Percentiles rank a stretch among this genome's conserved stretches.
Conservation (phyloP, 2,113 vertebrate species). For the Tachuris rubrigastra region DNA sequence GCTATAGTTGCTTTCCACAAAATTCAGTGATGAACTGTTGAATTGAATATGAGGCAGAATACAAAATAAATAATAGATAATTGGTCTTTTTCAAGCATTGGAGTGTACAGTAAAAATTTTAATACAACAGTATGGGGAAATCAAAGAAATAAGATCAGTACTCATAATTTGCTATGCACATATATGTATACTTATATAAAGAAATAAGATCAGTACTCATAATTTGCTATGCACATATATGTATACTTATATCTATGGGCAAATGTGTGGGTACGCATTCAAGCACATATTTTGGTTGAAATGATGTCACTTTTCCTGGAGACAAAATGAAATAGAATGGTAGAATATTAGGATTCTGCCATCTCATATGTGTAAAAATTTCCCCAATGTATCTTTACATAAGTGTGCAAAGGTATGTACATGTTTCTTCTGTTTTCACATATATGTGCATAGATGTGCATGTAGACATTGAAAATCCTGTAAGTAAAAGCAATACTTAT, state of each 20-base stretch:
- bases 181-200: background rate
- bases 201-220: background rate
- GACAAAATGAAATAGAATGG: background rate
- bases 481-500: background rate
- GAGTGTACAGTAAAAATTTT: background rate
- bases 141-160: background rate
- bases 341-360: background rate
- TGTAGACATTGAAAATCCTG: background rate
- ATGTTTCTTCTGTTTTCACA: background rate
- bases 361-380: background rate
- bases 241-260: background rate
- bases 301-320: background rate
- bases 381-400: background rate
- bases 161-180: background rate
- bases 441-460: rapidly evolving
- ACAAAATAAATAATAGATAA: background rate
- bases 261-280: background rate
- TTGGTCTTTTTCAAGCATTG: background rate
- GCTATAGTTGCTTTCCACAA: background rate
- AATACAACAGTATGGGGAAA: background rate
- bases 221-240: background rate
- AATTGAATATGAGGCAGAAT: background rate
- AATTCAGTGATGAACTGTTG: background rate
- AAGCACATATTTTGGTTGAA: background rate
- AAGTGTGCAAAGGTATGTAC: background rate